Conservation (phyloP, 2,797 vertebrate species). For the Ctenopoma multispine region DNA sequence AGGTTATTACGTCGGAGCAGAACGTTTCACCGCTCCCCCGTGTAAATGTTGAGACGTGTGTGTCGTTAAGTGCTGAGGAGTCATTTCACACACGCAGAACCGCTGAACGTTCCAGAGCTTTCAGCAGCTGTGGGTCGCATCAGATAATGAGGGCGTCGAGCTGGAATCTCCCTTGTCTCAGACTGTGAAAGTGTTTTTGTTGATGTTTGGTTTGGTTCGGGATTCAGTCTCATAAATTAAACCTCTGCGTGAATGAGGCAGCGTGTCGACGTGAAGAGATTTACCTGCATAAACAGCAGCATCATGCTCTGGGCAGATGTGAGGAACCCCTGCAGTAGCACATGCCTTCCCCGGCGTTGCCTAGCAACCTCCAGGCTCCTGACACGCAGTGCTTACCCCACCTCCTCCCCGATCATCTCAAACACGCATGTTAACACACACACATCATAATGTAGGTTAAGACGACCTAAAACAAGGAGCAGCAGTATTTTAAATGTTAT, state of each 20-base stretch:
- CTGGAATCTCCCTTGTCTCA: neutral
- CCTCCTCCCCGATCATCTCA: conserved; percentile 21
- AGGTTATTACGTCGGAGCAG: conserved; percentile 1
- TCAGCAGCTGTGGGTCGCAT: conserved; percentile 1
- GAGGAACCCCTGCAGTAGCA: conserved; percentile 77
- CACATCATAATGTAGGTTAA: neutral
- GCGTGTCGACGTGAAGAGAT: neutral
- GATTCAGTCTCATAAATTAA: neutral
- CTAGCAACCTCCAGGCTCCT: conserved; percentile 82
- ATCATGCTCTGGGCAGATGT: conserved; percentile 67
- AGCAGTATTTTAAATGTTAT: neutral
- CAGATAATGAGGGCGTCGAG: neutral
- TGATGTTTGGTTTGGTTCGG: neutral
- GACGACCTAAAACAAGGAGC: neutral
- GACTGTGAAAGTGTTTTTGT: neutral
- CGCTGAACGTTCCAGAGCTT: conserved; percentile 20
- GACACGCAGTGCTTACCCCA: conserved; percentile 62
- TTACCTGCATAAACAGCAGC: conserved; percentile 65
- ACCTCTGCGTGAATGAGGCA: neutral
- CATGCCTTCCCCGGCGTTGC: conserved; percentile 78
- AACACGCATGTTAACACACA: conserved; percentile 1
- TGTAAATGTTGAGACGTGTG: neutral
- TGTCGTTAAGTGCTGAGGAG: neutral
- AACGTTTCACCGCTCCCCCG: neutral
- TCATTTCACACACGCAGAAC: neutral